Evolutionary conservation across 2,888 invertebrate species (phyloP).

Genomic region (Sialis fuliginosa): DNA sequence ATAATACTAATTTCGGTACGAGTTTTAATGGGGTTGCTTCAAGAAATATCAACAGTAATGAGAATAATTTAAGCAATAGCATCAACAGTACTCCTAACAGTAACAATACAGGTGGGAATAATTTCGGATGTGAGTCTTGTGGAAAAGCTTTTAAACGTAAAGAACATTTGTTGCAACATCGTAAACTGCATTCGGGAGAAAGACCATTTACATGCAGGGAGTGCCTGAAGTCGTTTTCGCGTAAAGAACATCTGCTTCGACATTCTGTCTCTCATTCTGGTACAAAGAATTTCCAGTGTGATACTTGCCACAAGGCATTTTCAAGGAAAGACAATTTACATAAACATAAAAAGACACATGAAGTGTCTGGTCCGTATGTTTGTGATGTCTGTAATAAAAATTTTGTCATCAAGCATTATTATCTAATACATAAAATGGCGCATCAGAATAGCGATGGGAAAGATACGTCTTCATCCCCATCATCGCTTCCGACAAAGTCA

Average conservation of each 20-base stretch:
- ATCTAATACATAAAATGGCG: slow-evolving; percentile 39
- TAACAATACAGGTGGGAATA: neutral
- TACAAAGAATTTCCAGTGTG: slow-evolving; percentile 45
- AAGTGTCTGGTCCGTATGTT: slow-evolving; percentile 34
- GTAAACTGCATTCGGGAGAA: slow-evolving; percentile 45
- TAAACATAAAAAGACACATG: slow-evolving; percentile 40
- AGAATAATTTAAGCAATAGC: no score
- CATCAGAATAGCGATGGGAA: slow-evolving; percentile 20
- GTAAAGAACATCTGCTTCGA: slow-evolving; percentile 48
- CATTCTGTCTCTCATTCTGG: slow-evolving; percentile 51
- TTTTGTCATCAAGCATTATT: slow-evolving; percentile 48
- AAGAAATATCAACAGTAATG: no score
- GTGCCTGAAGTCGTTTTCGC: slow-evolving; percentile 47
- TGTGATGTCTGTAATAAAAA: slow-evolving; percentile 48
- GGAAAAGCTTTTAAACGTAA: slow-evolving; percentile 46
- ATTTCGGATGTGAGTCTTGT: slow-evolving; percentile 34
- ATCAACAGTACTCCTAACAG: neutral
- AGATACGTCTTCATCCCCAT: neutral
- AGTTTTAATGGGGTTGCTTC: no score
- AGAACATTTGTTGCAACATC: slow-evolving; percentile 49
- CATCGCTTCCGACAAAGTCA: neutral
- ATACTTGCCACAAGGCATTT: slow-evolving; percentile 34
- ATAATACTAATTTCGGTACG: no score
- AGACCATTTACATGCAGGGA: slow-evolving; percentile 46
- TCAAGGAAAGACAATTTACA: slow-evolving; percentile 37